A percentile compares a stretch with the other conserved stretches of the same genome.
Conservation (phyloP, 2,113 vertebrate species). For the Stercorarius parasiticus region DNA sequence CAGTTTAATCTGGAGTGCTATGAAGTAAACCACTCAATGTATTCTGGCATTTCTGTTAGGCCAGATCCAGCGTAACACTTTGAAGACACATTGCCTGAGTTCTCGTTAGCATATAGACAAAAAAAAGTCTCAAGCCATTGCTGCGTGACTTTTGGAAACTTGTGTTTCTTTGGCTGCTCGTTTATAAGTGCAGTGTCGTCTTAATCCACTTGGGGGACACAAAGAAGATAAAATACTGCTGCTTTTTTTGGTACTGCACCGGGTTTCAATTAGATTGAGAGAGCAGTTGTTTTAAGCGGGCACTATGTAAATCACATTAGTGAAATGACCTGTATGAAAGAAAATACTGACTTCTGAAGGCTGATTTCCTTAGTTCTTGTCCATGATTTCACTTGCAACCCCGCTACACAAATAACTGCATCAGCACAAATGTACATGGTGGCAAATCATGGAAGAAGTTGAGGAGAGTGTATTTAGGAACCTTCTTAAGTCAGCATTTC, state of each 20-base stretch:
- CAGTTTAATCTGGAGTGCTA: neutral
- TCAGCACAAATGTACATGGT: neutral
- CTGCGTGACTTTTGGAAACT: neutral
- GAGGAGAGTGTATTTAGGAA: neutral
- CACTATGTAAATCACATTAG: neutral
- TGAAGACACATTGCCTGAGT: neutral
- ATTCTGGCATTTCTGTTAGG: neutral
- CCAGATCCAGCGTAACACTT: rapidly evolving
- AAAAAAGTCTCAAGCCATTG: neutral
- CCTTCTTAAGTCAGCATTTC: neutral
- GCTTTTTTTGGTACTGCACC: neutral
- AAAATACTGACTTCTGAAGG: neutral
- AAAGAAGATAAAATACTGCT: neutral
- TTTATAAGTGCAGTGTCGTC: neutral
- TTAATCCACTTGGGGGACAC: rapidly evolving
- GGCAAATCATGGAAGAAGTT: neutral
- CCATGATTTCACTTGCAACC: neutral
- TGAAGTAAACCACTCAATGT: neutral
- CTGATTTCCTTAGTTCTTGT: neutral
- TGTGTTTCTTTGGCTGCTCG: neutral
- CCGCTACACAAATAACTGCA: neutral
- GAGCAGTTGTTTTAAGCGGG: neutral
- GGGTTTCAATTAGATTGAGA: neutral
- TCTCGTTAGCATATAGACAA: neutral
- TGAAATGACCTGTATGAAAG: neutral